Base-by-base conservation (phyloP, 2,113 vertebrate species). In the Salvator merianae region DNA sequence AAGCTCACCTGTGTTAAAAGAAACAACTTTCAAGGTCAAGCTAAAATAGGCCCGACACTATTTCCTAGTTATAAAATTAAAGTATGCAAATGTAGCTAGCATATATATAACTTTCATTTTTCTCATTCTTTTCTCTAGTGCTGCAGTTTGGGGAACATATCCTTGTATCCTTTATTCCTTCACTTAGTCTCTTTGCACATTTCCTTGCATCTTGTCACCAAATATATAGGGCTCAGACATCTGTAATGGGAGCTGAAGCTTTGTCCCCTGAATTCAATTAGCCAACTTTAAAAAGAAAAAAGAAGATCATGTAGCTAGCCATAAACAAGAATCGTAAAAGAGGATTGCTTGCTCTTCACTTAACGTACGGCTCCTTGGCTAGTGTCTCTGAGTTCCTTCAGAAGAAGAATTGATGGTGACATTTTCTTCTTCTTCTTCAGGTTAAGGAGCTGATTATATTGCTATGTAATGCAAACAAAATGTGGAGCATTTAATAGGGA, bases 141-240 rank as follows among this genome's bases (percentile, higher is more conserved):
- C 74, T 77, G 84, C 77, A 72, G 68, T 83, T 87, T 79, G 4
- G 50, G 59, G 68, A 76, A 83, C 65, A 26, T 70, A 75, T 81
- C 79, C 81, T 50, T 59, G 1, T 82, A 81, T 78, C 47, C 82
- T 38, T 85, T 90, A 85, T 93, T 90, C 85, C 88, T 85, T 38
- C 7, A 16, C 59, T 53, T 77, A 86, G n/a, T 22, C 79, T 82
- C 90, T 88, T 88, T 76, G 77, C 83, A 87, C 47, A 74, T 93
- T 91, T 93, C 89, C 88, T 81, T 87, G 84, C 86, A 89, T 88
- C 86, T 88, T 90, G 77, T 73, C 53, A 63, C 75, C 32, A 62
- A 87, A 16, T 83, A 87, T 63, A 74, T 75, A 89, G 79, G 10
- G 1, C 81, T 85, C 55, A 34, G 86, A 87, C 77, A 90, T 83